Base-by-base conservation (phyloP, 2,888 invertebrate species). In the Acanthosoma haemorrhoidale region DNA sequence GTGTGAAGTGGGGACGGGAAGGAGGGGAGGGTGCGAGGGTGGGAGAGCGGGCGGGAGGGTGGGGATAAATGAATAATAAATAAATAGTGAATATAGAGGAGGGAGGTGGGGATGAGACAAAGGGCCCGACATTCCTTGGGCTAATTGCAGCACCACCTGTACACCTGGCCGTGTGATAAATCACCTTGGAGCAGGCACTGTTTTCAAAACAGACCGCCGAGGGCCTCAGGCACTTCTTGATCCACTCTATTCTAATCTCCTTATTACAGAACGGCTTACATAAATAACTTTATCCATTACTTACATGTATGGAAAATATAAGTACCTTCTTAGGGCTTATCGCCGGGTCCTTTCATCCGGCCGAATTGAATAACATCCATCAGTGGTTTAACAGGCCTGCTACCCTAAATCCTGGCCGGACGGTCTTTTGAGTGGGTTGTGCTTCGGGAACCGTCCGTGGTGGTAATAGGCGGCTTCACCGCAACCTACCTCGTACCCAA, bases 101-200 rank as follows among this genome's bases (percentile, higher is more conserved):
- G 51, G 51, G 51, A n/a, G n/a, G n/a, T n/a, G n/a, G 51, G 51
- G 51, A 25, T 25, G 51, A 51, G 25, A 51, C 51, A 51, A 51
- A 51, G 51, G 51, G 21, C 5, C 51, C 51, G 64, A 57, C 67
- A 70, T 70, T 70, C 70, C 70, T 58, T 41, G 43, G 58, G 43
- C 70, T 70, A 70, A 70, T 70, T 70, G 70, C 70, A 67, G 39
- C 31, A 51, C 58, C 60, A 68, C 66, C 67, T 70, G 70, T 70
- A 67, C 67, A 57, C 70, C 57, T 59, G 58, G 51, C 51, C 25
- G 21, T 13, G 25, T 51, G 51, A 51, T 51, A 51, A 51, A 51
- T 51, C 25, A 51, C 51, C 51, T 51, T 8, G 9, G n/a, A n/a
- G n/a, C n/a, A n/a, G n/a, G n/a, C n/a, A n/a, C n/a, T n/a, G n/a